Percentiles rank a stretch among this genome's conserved stretches.
phyloP scores from a whole-genome alignment of 2,113 vertebrate species.

The Carettochelys insculpta region DNA sequence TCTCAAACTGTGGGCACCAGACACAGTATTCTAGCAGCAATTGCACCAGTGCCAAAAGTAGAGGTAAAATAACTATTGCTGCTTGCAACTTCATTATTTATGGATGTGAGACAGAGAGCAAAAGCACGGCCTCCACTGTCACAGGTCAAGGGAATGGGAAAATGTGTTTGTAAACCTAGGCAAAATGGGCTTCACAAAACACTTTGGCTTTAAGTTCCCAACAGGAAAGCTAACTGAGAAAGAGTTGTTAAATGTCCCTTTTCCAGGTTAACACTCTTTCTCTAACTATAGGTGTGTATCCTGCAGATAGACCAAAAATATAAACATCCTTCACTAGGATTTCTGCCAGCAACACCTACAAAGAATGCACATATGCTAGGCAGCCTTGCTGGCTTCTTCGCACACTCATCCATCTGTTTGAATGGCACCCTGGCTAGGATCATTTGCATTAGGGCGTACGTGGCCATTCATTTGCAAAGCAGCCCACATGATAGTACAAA shows the following conservation, averaged over 20 bases:
- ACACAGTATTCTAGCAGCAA: background rate
- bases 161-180: background rate
- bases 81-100: background rate
- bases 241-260: background rate
- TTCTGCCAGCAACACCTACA: background rate
- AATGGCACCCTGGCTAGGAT: background rate
- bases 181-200: background rate
- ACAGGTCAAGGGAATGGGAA: background rate
- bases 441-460: background rate
- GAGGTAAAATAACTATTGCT: background rate
- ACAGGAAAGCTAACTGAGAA: background rate
- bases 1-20: background rate
- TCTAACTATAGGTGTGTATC: background rate
- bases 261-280: fast-evolving
- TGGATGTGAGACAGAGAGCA: background rate
- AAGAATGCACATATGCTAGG: background rate
- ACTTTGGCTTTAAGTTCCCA: background rate
- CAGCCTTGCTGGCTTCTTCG: background rate
- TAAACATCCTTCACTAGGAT: background rate
- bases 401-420: background rate
- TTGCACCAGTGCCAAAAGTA: background rate
- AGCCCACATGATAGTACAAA: background rate
- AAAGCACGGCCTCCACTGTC: background rate
- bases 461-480: background rate
- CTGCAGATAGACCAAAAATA: background rate